Evolutionary conservation across 2,888 invertebrate species (phyloP), one percentile per base, ranked within the genome.

Genomic region (Archips crataeganus): DNA sequence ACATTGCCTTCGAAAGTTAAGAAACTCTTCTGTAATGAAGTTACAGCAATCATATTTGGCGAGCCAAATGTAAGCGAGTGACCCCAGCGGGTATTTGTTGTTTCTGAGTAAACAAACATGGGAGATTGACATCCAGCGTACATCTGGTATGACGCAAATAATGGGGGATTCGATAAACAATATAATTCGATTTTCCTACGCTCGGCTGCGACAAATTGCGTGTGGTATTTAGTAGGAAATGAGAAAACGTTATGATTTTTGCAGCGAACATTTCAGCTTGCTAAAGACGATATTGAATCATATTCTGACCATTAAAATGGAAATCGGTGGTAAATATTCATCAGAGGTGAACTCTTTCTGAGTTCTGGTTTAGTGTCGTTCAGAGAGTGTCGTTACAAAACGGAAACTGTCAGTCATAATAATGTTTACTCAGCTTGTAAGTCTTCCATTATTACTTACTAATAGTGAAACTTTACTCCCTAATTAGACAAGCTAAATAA

Each of bases 131-230:
- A 87, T 89, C 78, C 86, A 93, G 90, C 90, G 93, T 94, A 94
- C 94, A 94, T 93, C 94, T 94, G 94, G 92, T 89, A 84, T 87
- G 90, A 90, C 91, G 92, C 93, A 92, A 94, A 94, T 92, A 93
- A 92, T 90, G 82, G 89, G 92, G 92, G 88, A 88, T 84, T 71
- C 76, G 81, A 85, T 91, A 94, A 93, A 94, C 91, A 91, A 87
- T 88, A 87, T 94, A 93, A 94, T 93, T 94, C 86, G 89, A 94
- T 94, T 94, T 90, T 83, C 86, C 83, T 83, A 85, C 84, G 84
- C 82, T 81, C 82, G 82, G 76, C 79, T 75, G 75, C 82, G 87
- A 86, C 90, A 93, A 93, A 93, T 94, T 94, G 90, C 88, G 88
- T 83, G 84, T 84, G 87, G 80, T 82, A 80, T 80, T 82, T 80